A percentile compares a stretch with the other conserved stretches of the same genome.
Conservation (phyloP, 2,797 vertebrate species). For the Rhabdophis nuchalis region DNA sequence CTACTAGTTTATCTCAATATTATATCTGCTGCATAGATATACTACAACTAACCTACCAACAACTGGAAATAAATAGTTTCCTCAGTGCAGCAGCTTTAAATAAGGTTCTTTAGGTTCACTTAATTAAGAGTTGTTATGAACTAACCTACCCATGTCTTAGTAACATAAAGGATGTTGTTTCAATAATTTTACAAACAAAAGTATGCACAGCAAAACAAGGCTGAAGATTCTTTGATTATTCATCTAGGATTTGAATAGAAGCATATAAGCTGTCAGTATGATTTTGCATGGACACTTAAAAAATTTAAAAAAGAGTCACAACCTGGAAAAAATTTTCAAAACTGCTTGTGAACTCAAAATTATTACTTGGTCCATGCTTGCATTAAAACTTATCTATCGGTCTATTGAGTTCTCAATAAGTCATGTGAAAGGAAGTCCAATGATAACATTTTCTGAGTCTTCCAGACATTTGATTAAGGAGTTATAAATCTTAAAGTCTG, state of each 20-base stretch:
- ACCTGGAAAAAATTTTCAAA: conserved; percentile 53
- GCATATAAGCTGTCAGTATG: conserved; percentile 33
- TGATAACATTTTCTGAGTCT: conserved; percentile 82
- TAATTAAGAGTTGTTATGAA: neutral
- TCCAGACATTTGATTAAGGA: conserved; percentile 84
- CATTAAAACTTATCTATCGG: conserved; percentile 76
- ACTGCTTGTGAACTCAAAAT: conserved; percentile 70
- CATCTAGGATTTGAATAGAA: neutral
- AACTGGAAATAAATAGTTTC: conserved; percentile 11
- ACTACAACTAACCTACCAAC: neutral
- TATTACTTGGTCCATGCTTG: conserved; percentile 69
- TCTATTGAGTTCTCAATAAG: conserved; percentile 79
- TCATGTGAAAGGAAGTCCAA: conserved; percentile 82
- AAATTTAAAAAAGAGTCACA: conserved; percentile 22
- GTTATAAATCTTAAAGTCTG: conserved; percentile 85
- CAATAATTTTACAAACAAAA: conserved; percentile 48
- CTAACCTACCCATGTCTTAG: conserved; percentile 14
- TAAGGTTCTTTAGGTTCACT: neutral
- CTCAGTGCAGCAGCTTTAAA: conserved; percentile 5
- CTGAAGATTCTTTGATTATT: conserved; percentile 33
- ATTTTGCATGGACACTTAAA: conserved; percentile 18
- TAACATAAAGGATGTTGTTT: conserved; percentile 57
- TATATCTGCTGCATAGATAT: neutral
- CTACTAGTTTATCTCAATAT: neutral
- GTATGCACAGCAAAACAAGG: conserved; percentile 37